A percentile compares a stretch with the other conserved stretches of the same genome.
Evolutionary conservation across 2,113 vertebrate species (phyloP).

Genomic region (Octodon degus): DNA sequence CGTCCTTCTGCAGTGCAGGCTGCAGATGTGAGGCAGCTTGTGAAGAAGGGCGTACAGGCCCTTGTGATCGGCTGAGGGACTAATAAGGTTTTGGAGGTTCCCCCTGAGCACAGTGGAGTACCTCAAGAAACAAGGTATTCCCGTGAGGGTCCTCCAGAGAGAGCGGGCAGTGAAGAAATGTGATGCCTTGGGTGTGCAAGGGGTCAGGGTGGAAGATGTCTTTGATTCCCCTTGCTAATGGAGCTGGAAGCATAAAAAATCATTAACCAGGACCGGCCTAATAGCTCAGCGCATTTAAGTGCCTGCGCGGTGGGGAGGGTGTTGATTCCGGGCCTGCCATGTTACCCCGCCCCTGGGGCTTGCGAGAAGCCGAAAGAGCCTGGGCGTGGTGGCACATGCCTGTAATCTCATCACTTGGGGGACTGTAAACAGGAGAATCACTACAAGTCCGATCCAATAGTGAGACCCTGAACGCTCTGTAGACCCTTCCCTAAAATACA

Average conservation of each 20-base stretch:
- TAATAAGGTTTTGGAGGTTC: slow-evolving; percentile 95
- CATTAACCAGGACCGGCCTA: neutral
- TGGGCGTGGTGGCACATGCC: no score
- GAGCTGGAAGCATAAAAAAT: slow-evolving; percentile 54
- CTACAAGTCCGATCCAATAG: no score
- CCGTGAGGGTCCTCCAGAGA: slow-evolving; percentile 91
- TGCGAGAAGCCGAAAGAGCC: no score
- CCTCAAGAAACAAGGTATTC: slow-evolving; percentile 89
- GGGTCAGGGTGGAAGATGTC: slow-evolving; percentile 92
- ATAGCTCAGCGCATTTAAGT: no score
- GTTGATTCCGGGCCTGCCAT: no score
- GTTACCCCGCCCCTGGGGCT: no score
- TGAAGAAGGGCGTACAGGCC: slow-evolving; percentile 89
- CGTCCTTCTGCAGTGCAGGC: slow-evolving; percentile 96
- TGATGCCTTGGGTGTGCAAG: slow-evolving; percentile 90
- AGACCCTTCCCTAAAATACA: no score
- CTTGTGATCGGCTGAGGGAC: slow-evolving; percentile 96
- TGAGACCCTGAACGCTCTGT: no score
- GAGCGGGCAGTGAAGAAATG: slow-evolving; percentile 94
- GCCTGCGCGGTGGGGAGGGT: no score
- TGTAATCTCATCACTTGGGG: no score
- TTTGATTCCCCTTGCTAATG: slow-evolving; percentile 97
- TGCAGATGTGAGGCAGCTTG: slow-evolving; percentile 94
- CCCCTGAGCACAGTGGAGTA: slow-evolving; percentile 92
- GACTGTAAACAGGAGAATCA: no score